Conservation (phyloP, 2,797 vertebrate genomes). For the Sardinella longiceps region DNA sequence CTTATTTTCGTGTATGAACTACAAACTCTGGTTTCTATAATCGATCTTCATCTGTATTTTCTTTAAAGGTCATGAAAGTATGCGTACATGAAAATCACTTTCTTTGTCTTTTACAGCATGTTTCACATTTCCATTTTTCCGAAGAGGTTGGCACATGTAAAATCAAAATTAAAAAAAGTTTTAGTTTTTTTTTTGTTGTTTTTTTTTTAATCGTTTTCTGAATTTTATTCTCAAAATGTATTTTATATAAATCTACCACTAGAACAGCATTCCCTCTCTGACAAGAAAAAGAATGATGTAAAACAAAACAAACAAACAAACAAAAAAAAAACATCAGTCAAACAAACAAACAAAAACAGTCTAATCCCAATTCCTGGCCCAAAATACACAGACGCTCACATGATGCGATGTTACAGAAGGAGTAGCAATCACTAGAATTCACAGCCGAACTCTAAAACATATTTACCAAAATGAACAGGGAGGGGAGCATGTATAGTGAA, state of each 20-base stretch:
- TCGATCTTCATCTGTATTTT: slow-evolving; percentile 70
- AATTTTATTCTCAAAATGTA: slow-evolving; percentile 79
- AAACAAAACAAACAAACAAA: slow-evolving; percentile 40
- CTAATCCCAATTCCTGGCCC: slow-evolving; percentile 54
- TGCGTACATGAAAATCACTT: slow-evolving; percentile 89
- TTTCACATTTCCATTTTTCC: slow-evolving; percentile 79
- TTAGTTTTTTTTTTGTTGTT: slow-evolving; percentile 55
- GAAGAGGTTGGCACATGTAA: slow-evolving; percentile 89
- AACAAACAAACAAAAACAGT: slow-evolving; percentile 57
- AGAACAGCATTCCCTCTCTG: slow-evolving; percentile 86
- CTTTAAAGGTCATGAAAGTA: slow-evolving; percentile 92
- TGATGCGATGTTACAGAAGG: slow-evolving; percentile 80
- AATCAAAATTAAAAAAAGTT: slow-evolving; percentile 81
- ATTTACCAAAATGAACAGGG: slow-evolving; percentile 40
- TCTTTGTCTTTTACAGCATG: slow-evolving; percentile 77
- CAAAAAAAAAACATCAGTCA: slow-evolving; percentile 55
- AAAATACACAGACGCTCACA: slow-evolving; percentile 77
- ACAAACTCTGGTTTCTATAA: slow-evolving; percentile 97
- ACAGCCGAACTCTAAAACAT: slow-evolving; percentile 78
- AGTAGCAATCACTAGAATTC: slow-evolving; percentile 84
- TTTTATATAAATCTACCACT: slow-evolving; percentile 89
- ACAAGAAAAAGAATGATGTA: slow-evolving; percentile 65
- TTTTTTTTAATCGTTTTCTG: slow-evolving; percentile 53
- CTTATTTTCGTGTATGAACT: slow-evolving; percentile 96
- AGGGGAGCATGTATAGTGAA: not conserved